Evolutionary conservation across 1,140 invertebrate species (phyloP).

Genomic region (Zophobas atratus): DNA sequence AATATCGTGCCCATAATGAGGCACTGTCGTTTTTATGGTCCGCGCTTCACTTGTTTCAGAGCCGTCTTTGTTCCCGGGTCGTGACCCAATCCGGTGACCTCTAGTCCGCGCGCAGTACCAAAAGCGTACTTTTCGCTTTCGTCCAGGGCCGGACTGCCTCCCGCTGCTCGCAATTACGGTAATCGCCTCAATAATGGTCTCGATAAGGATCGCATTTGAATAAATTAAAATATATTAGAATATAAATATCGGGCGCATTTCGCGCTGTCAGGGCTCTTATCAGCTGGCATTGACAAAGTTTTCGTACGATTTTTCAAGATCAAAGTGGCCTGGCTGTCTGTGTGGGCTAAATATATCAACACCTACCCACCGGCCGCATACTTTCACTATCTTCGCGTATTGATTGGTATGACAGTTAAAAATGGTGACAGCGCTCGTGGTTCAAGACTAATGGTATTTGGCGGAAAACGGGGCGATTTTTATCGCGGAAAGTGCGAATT

Average conservation of each 20-base stretch:
- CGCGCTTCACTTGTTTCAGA: slow-evolving; percentile 43
- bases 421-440: slow-evolving; percentile 6
- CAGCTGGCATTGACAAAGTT: slow-evolving; percentile 26
- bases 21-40: slow-evolving; percentile 39
- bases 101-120: slow-evolving; percentile 16
- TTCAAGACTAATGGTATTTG: slow-evolving; percentile 12
- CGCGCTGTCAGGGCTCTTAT: slow-evolving; percentile 9
- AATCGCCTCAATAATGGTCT: slow-evolving; percentile 11
- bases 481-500: slow-evolving; percentile 2
- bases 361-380: slow-evolving; percentile 22
- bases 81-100: slow-evolving; percentile 39
- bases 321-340: neutral
- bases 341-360: slow-evolving; percentile 21
- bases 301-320: slow-evolving; percentile 35
- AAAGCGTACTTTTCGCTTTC: neutral
- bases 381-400: slow-evolving; percentile 27
- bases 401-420: slow-evolving; percentile 14
- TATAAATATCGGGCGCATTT: slow-evolving; percentile 1
- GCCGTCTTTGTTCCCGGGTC: slow-evolving; percentile 32
- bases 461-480: slow-evolving; percentile 17
- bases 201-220: slow-evolving; percentile 32
- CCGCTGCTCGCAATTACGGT: slow-evolving; percentile 2
- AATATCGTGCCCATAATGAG: slow-evolving; percentile 43
- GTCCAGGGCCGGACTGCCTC: neutral
- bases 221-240: slow-evolving; percentile 35